These are phyloP conservation scores for Eilema caniola DNA, from an alignment of 2,888 invertebrate genomes.

Conservation along the genomic window DNA sequence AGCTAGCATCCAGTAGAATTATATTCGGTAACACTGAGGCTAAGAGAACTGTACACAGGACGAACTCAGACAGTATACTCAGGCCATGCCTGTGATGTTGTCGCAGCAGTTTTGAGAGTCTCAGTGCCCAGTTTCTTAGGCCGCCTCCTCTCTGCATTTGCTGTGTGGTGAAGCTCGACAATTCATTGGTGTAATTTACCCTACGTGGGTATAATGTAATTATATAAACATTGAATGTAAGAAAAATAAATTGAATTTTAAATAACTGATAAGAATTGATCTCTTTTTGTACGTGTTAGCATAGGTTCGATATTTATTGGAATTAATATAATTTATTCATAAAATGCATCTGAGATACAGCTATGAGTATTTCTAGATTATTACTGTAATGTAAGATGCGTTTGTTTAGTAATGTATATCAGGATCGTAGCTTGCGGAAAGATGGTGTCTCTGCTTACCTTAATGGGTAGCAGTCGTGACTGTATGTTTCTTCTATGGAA, in stretches of 20 bases:
- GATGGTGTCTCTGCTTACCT: too few relatives aligned
- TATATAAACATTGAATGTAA: too few relatives aligned
- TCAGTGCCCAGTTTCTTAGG: not conserved
- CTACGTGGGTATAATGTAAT: too few relatives aligned
- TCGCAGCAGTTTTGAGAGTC: too few relatives aligned
- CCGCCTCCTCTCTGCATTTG: not conserved
- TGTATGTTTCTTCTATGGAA: too few relatives aligned
- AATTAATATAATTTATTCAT: slow-evolving; percentile 32
- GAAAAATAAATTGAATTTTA: not conserved
- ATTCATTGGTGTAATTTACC: too few relatives aligned
- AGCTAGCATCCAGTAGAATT: too few relatives aligned
- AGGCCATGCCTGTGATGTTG: not conserved
- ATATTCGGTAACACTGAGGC: too few relatives aligned
- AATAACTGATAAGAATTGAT: slow-evolving; percentile 10
- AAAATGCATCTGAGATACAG: slow-evolving; percentile 13
- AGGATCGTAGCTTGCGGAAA: not conserved
- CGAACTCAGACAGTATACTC: too few relatives aligned
- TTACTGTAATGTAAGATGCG: not conserved
- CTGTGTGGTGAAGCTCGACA: too few relatives aligned
- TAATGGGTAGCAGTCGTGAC: too few relatives aligned
- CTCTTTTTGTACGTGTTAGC: slow-evolving; percentile 8
- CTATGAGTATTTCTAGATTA: not conserved
- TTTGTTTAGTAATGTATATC: not conserved
- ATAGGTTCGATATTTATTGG: slow-evolving; percentile 7
- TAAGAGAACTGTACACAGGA: too few relatives aligned